Conservation (phyloP, 2,113 vertebrate species). For the Hemicordylus capensis region DNA sequence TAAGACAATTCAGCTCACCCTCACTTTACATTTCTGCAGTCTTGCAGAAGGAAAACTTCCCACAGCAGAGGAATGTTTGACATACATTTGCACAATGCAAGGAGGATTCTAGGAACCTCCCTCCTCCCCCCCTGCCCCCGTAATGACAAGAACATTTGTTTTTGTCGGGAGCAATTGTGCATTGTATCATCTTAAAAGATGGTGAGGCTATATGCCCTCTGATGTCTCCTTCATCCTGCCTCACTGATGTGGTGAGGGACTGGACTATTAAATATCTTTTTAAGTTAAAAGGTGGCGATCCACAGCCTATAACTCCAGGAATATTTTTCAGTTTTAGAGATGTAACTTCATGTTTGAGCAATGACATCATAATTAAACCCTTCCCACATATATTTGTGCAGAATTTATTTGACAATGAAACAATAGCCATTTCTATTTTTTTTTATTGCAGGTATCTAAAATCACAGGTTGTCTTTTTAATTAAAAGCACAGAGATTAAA, state of each 20-base stretch:
- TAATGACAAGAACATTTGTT: background rate
- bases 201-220: background rate
- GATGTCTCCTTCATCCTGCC: background rate
- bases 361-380: background rate
- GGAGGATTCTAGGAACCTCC: background rate
- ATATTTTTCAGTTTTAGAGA: background rate
- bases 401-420: conserved; percentile 21
- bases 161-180: background rate
- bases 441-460: background rate
- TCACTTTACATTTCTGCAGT: background rate
- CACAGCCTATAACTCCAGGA: background rate
- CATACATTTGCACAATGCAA: background rate
- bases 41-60: background rate
- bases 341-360: too few species aligned
- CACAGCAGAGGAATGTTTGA: background rate
- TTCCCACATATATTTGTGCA: background rate
- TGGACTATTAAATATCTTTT: background rate
- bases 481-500: conserved; percentile 34
- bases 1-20: background rate
- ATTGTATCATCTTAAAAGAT: background rate
- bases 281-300: background rate
- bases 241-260: background rate
- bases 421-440: background rate
- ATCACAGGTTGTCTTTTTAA: conserved; percentile 20
- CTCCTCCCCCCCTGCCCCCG: too few species aligned